Evolutionary conservation across 2,888 invertebrate genomes (phyloP), one percentile per base, ranked within the genome.

Genomic region (Imbricaverruca yamaguchii): DNA sequence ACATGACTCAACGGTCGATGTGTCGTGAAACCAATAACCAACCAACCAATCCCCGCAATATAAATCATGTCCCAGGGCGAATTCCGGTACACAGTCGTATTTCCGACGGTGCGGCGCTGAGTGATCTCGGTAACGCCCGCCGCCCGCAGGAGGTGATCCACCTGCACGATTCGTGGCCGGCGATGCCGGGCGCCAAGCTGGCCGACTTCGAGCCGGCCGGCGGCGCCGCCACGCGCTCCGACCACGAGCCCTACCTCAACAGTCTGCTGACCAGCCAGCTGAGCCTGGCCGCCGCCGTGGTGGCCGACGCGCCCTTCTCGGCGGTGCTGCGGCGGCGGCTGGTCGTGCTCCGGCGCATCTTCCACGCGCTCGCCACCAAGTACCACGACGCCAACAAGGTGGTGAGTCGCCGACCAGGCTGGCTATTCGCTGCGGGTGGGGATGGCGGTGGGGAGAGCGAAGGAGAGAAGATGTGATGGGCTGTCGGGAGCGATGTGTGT

Each of bases 281-380:
- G 57, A 88, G 89, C 82, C 74, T 74, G 74, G 74, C 74, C 74
- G 74, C 74, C 53, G 7, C 74, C 7, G 74, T 55, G 74, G 90
- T 90, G 84, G 87, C 89, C 23, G 90, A 90, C 61, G 90, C 90
- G 1, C 89, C 89, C n/a, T 91, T 91, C 87, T 89, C 90, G 77
- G 86, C 87, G 80, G 87, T 89, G 80, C 86, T 91, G 39, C 88
- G 89, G 84, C 90, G 90, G 85, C 86, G 91, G 81, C 87, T 91
- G 82, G 87, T 90, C 21, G 88, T 91, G 80, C 86, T 91, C 67
- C 89, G 90, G 85, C 86, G 91, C 81, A 90, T 91, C 81, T 90
- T 90, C 84, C 88, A 90, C 86, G 91, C 91, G 7, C 86, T 91
- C 18, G 87, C 89, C 78, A 87, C 86, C 82, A 90, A 89, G 84